Conservation (phyloP, 2,888 invertebrate genomes). For the Drosophila borealis region DNA sequence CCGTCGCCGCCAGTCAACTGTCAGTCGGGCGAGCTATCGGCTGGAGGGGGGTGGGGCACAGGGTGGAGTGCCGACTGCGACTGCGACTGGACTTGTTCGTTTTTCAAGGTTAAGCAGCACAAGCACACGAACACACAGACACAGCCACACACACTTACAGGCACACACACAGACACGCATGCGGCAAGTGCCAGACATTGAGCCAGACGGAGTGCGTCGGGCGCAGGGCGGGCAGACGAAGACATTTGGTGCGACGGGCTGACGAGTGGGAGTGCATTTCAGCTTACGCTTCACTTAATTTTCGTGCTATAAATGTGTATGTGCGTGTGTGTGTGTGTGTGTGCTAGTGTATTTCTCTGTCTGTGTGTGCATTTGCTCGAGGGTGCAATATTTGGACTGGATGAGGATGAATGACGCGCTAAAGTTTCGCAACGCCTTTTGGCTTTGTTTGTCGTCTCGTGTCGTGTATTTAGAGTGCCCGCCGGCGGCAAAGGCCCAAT, state of each 20-base stretch:
- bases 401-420: slow-evolving; percentile 77
- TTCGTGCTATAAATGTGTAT: slow-evolving; percentile 73
- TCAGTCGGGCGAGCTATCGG: slow-evolving; percentile 7
- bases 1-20: slow-evolving; percentile 45
- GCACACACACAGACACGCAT: slow-evolving; percentile 29
- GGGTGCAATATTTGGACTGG: slow-evolving; percentile 78
- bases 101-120: slow-evolving; percentile 83
- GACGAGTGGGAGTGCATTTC: slow-evolving; percentile 81
- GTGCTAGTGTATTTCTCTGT: slow-evolving; percentile 7
- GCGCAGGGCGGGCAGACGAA: slow-evolving; percentile 58
- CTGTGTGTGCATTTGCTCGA: slow-evolving; percentile 68
- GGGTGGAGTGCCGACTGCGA: slow-evolving; percentile 40
- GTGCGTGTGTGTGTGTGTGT: slow-evolving; percentile 17
- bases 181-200: slow-evolving; percentile 71
- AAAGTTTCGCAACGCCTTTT: slow-evolving; percentile 79
- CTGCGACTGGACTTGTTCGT: slow-evolving; percentile 82
- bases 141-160: slow-evolving; percentile 7
- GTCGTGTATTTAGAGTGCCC: slow-evolving; percentile 60
- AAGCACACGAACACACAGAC: slow-evolving; percentile 31
- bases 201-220: slow-evolving; percentile 75
- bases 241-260: slow-evolving; percentile 40
- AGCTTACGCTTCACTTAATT: slow-evolving; percentile 80
- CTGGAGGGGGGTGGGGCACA: background rate
- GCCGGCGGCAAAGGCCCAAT: slow-evolving; percentile 44
- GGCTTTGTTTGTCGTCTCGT: slow-evolving; percentile 70